Base-by-base conservation (phyloP, 2,888 invertebrate species). In the Ischnura elegans region DNA sequence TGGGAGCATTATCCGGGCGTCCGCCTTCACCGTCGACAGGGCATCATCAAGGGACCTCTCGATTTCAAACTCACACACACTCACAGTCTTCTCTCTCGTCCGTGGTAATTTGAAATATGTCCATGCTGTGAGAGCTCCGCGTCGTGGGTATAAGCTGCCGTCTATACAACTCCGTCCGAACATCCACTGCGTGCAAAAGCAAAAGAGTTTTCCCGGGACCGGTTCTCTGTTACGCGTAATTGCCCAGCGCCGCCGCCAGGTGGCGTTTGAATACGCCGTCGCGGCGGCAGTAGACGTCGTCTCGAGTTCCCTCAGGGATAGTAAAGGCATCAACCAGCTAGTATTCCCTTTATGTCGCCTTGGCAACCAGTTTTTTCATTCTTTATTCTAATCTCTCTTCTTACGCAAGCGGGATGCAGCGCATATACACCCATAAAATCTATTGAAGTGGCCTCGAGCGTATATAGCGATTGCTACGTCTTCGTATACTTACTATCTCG, bases 211-310 rank as follows among this genome's bases (percentile, higher is more conserved):
- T 51, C 2, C 51, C 76, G 19, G 90, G 90, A 90, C 90, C 90
- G 90, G 90, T 90, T 90, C 29, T 90, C 90, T 21, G 55, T 55
- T 55, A 90, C 90, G 66, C 66, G 90, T 90, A 90, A 90, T 90
- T 90, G 90, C 13, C 21, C 90, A 61, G 43, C 90, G n/a, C 61
- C 90, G 45, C 90, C 90, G 66, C 90, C 90, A 66, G 90, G 90
- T 61, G 90, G 55, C 43, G 61, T 43, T n/a, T 90, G 43, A 90
- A 90, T 90, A 45, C 66, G 66, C 29, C 51, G 51, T 42, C 51
- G 87, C 8, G 45, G 86, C 42, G 25, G n/a, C 55, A 42, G 42
- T 19, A 25, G 51, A 21, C 36, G 76, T 29, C 25, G n/a, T 55
- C 55, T 43, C 55, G 25, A 43, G 90, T 55, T 43, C 55, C 87